Conservation (phyloP, 2,888 invertebrate genomes). For the Morinoia aosen region DNA sequence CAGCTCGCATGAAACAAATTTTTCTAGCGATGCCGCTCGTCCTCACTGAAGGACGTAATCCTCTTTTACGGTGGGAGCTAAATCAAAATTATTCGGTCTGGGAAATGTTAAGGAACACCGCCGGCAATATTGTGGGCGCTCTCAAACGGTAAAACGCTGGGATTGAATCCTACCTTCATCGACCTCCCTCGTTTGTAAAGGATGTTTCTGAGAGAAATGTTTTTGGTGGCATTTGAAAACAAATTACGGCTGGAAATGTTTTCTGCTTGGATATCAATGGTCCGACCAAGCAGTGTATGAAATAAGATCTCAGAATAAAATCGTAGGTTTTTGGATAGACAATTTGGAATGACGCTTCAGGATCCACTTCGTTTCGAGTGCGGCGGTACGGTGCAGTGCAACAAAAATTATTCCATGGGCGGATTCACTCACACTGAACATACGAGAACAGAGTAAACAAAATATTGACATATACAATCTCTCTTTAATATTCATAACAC, state of each 20-base stretch:
- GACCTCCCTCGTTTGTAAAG: background rate
- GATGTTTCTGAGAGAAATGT: background rate
- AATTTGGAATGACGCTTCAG: background rate
- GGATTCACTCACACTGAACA: no score
- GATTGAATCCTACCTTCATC: background rate
- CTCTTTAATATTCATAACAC: no score
- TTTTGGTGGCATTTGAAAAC: background rate
- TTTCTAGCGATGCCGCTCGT: background rate
- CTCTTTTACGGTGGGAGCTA: background rate
- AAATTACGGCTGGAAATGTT: background rate
- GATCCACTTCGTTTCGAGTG: background rate
- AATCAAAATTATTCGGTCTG: conserved; percentile 17
- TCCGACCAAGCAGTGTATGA: background rate
- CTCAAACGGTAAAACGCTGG: background rate
- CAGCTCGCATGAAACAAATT: background rate
- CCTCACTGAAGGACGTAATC: background rate
- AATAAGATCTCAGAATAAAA: background rate
- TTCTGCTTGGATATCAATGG: background rate
- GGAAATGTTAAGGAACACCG: background rate
- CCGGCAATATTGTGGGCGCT: background rate
- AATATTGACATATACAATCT: no score
- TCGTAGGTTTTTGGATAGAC: background rate
- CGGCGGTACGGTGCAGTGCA: no score
- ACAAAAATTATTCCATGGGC: no score
- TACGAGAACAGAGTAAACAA: no score